Base-by-base conservation (phyloP, 2,888 invertebrate genomes). In the Synanthedon andrenaeformis region DNA sequence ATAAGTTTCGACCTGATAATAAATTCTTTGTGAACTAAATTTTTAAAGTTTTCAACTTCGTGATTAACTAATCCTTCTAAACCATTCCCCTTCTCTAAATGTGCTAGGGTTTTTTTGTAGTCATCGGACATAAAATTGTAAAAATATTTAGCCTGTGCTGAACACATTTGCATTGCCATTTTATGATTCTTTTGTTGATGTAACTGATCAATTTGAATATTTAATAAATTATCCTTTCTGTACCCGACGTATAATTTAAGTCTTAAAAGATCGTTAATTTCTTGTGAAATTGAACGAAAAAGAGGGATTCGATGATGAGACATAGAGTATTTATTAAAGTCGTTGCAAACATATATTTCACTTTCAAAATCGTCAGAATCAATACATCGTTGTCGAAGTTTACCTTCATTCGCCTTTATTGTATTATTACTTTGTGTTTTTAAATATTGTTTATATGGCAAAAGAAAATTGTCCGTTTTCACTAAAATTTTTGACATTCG, bases 91-190 rank as follows among this genome's bases (percentile, higher is more conserved):
- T 85, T 70, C 28, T 74, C 66, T 50, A 92, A 69, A 51, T 88
- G 74, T n/a, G 61, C 58, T 89, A 91, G 91, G 1, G 92, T 91
- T 48, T 83, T 84, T 4, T 79, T 72, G 65, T 92, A 91, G 69
- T 92, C 91, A 59, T 86, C 79, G 2, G 88, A 88, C 54, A 93
- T 79, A 65, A 91, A 92, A 42, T 77, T 76, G 60, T 92, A 91
- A 59, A 92, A 91, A 53, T 79, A 76, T 57, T 87, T 86, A 0
- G 88, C 85, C 71, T 91, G 91, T 14, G 74, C 69, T 54, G 77
- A 78, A 63, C 89, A 89, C 59, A 78, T 77, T 57, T 79, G 76
- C 59, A 82, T 74, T 52, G 89, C 84, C 51, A 70, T 62, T 8
- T 89, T 74, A 54, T 90, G 89, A 50, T 77, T 72, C 58, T 79